phyloP scores from a whole-genome alignment of 2,888 invertebrate species.

The Plebejus anna region DNA sequence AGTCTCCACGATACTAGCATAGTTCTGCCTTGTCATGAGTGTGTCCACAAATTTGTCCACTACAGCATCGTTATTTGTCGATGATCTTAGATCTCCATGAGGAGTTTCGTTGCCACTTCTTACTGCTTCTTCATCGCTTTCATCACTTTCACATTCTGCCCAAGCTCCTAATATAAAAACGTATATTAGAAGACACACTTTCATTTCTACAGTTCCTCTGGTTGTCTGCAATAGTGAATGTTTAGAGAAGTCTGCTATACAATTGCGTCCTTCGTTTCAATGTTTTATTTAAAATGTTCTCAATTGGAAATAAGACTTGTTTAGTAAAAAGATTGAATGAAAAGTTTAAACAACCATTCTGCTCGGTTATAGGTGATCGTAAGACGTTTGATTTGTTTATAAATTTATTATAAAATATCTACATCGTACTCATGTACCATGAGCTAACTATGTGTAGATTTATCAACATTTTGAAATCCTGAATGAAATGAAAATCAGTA shows the following conservation, averaged over 20 bases:
- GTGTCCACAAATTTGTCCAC: conserved; percentile 66
- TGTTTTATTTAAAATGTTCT: conserved; percentile 15
- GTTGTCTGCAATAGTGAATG: background rate
- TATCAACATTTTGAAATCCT: background rate
- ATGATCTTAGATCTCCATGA: conserved; percentile 36
- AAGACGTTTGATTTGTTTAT: background rate
- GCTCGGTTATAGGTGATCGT: background rate
- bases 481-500: no score
- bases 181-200: conserved; percentile 23
- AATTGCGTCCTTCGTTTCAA: background rate
- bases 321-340: background rate
- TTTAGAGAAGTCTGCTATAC: conserved; percentile 7
- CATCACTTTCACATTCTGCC: conserved; percentile 21
- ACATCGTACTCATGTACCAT: background rate
- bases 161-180: conserved; percentile 28
- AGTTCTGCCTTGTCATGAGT: conserved; percentile 60
- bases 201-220: background rate
- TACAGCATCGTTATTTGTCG: conserved; percentile 48
- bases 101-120: conserved; percentile 31
- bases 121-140: conserved; percentile 11
- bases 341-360: background rate
- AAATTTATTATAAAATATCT: background rate
- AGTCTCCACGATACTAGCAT: conserved; percentile 59
- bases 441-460: no score
- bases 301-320: background rate